Evolutionary conservation across 2,113 vertebrate species (phyloP).

Genomic region (Colinus virginianus): DNA sequence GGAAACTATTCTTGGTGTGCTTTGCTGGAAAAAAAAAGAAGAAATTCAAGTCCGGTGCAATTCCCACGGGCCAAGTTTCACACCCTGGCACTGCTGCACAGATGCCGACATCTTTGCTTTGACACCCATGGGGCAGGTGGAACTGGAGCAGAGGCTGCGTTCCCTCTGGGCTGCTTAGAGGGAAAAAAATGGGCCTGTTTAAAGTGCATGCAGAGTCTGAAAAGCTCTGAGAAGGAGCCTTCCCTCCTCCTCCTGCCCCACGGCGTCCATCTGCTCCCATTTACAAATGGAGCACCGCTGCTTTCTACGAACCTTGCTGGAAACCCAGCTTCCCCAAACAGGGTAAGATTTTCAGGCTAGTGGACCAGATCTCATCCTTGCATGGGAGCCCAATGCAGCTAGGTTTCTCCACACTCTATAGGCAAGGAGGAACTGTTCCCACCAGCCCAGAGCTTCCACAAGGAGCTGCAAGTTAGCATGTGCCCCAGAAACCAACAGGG

Average conservation of each 20-base stretch:
- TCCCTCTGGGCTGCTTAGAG: background rate
- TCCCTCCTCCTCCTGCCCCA: background rate
- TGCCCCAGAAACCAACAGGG: background rate
- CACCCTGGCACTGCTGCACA: background rate
- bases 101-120: background rate
- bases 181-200: conserved; percentile 11
- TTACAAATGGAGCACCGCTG: background rate
- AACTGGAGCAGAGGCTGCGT: background rate
- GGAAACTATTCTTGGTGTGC: conserved; percentile 4
- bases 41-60: background rate
- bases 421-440: background rate
- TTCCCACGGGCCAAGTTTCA: background rate
- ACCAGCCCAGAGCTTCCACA: background rate
- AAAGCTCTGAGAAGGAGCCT: conserved; percentile 6
- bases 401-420: accelerated
- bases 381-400: background rate
- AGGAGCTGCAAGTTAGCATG: background rate
- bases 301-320: background rate
- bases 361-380: background rate
- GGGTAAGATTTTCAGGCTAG: accelerated
- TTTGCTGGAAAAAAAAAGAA: background rate
- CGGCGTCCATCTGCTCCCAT: background rate
- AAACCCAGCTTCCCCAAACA: background rate
- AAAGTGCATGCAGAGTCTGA: conserved; percentile 57
- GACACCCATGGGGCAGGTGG: background rate